Conservation (phyloP, 2,113 vertebrate genomes). For the Chaenocephalus aceratus region DNA sequence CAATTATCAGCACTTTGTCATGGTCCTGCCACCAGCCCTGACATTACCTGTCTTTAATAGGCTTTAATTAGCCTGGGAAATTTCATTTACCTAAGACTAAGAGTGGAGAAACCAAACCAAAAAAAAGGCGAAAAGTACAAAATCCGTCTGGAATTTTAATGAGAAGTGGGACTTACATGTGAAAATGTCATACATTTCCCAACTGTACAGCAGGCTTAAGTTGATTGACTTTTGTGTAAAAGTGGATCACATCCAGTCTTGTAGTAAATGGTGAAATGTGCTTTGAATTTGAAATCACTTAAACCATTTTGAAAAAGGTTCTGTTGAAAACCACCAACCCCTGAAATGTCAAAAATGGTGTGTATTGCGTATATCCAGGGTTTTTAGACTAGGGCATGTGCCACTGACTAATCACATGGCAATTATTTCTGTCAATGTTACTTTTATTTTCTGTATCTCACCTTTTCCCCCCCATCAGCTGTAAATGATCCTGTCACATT, state of each 20-base stretch:
- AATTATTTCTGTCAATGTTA: conserved; percentile 16
- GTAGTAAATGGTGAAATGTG: conserved; percentile 53
- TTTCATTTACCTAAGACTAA: conserved; percentile 78
- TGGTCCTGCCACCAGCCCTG: conserved; percentile 82
- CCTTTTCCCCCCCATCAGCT: conserved; percentile 44
- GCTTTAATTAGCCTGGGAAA: conserved; percentile 85
- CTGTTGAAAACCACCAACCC: conserved; percentile 26
- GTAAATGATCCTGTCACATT: conserved; percentile 67
- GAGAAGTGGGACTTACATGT: conserved; percentile 59
- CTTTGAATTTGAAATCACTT: conserved; percentile 51
- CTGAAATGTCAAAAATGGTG: conserved; percentile 27
- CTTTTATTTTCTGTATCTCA: conserved; percentile 38
- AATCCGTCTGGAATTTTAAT: conserved; percentile 65
- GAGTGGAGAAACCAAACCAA: conserved; percentile 57
- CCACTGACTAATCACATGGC: conserved; percentile 34
- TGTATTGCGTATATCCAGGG: conserved; percentile 23
- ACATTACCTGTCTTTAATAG: conserved; percentile 85
- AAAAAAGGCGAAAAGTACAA: conserved; percentile 46
- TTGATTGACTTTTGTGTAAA: conserved; percentile 51
- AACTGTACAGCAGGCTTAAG: conserved; percentile 53
- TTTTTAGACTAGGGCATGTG: conserved; percentile 41
- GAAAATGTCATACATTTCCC: conserved; percentile 61
- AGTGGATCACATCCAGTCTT: conserved; percentile 54
- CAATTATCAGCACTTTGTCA: conserved; percentile 87
- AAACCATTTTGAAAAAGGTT: conserved; percentile 29